These are phyloP conservation scores for Apotomis turbidana DNA, from an alignment of 2,888 invertebrate genomes.

Conservation along the genomic window DNA sequence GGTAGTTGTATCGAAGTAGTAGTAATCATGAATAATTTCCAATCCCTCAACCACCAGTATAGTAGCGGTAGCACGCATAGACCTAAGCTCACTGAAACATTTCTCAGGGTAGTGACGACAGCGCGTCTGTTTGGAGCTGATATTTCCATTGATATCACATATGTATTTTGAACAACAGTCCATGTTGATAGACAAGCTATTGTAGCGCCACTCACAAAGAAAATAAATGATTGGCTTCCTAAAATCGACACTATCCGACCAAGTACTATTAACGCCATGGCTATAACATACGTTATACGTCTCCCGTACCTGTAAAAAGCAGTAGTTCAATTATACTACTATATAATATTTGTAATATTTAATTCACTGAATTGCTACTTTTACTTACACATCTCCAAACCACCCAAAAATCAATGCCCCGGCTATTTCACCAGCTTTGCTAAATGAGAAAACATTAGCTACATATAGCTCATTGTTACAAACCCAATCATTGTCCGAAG, in stretches of 20 bases:
- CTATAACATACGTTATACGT: constrained; percentile 59
- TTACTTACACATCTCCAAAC: constrained; percentile 66
- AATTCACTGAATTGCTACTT: neutral
- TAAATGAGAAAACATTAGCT: constrained; percentile 61
- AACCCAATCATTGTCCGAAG: constrained; percentile 67
- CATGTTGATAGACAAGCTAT: constrained; percentile 63
- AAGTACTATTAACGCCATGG: constrained; percentile 57
- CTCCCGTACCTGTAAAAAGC: constrained; percentile 64
- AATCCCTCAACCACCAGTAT: constrained; percentile 66
- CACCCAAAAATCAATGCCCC: constrained; percentile 67
- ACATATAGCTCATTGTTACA: constrained; percentile 63
- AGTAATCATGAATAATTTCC: constrained; percentile 61
- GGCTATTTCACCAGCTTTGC: constrained; percentile 59
- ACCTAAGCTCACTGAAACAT: constrained; percentile 57
- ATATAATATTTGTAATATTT: neutral
- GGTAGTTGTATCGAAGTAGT: constrained; percentile 58
- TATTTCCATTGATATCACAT: constrained; percentile 66
- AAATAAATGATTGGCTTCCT: constrained; percentile 54
- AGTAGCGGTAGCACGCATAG: constrained; percentile 60
- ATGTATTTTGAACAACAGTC: constrained; percentile 59
- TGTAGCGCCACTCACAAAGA: constrained; percentile 61
- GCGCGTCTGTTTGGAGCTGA: constrained; percentile 60
- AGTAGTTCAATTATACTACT: constrained; percentile 1
- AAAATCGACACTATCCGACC: constrained; percentile 62
- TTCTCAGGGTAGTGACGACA: constrained; percentile 54